Evolutionary conservation across 2,113 vertebrate species (phyloP), one percentile per base, ranked within the genome.

Genomic region (Melanerpes aurifrons): DNA sequence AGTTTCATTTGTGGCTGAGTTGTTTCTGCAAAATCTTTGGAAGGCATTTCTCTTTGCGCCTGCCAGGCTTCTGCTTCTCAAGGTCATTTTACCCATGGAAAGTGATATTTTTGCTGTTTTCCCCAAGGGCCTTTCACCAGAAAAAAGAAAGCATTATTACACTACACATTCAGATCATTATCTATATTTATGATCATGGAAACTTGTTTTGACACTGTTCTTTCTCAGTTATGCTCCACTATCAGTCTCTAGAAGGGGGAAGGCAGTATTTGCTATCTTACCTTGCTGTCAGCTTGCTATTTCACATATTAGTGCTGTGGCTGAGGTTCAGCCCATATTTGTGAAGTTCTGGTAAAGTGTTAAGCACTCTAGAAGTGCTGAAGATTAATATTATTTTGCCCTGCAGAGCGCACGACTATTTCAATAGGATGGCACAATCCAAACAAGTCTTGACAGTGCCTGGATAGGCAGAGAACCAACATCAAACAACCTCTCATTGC

Each of bases 381-480:
- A 80, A 77, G 79, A 81, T 96, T 81, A 89, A 71, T 87, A 53
- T 19, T 76, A 58, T 83, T 91, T 91, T 77, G 13, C 48, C 54
- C 71, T 62, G 66, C 40, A 83, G 73, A 83, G 24, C 54, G 71
- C 48, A 72, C 0, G 2, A 63, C 15, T 83, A 25, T 76, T 90
- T 80, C 48, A 69, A 31, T 20, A 64, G 58, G 22, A 64, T 0
- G 2, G 58, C 12, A 45, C 61, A 82, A 18, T 68, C 26, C 77
- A 89, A 90, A 73, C 29, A 64, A 48, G 50, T 74, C 37, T 82
- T 86, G 80, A 58, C 67, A 74, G n/a, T 47, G 66, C 28, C 54
- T 72, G 64, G 20, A 47, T 45, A 85, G 85, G 61, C 73, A 92
- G 86, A 82, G 26, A 92, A 48, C 54, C 47, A 68, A 35, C 25